Percentiles rank a stretch among this genome's conserved stretches.
Conservation (phyloP, 2,797 vertebrate genomes). For the Pygocentrus nattereri region DNA sequence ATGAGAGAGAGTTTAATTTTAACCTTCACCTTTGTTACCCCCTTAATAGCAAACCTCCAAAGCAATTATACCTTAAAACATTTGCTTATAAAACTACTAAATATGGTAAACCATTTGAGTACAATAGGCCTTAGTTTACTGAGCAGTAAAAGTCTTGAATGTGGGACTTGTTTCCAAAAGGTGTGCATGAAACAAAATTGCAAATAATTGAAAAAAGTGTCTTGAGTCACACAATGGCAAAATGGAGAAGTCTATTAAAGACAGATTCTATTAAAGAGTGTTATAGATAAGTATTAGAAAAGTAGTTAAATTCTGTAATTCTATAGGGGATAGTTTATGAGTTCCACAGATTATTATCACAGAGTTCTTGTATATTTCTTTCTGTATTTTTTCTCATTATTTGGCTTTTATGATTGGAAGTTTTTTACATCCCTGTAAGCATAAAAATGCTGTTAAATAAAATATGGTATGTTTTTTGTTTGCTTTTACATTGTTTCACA, state of each 20-base stretch:
- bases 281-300: background rate
- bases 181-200: constrained; percentile 73
- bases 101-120: constrained; percentile 76
- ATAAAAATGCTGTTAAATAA: too few species aligned
- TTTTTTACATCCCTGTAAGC: too few species aligned
- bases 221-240: constrained; percentile 60
- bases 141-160: constrained; percentile 73
- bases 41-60: constrained; percentile 59
- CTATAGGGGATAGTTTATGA: too few species aligned
- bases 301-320: background rate
- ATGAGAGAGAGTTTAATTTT: constrained; percentile 57
- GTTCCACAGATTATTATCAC: too few species aligned
- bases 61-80: constrained; percentile 77
- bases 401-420: too few species aligned
- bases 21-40: constrained; percentile 69
- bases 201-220: constrained; percentile 66
- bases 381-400: too few species aligned
- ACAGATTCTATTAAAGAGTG: background rate
- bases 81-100: constrained; percentile 80
- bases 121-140: constrained; percentile 78
- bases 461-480: too few species aligned
- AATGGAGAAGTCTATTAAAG: background rate
- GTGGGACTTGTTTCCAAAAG: constrained; percentile 77
- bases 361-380: too few species aligned
- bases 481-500: background rate